A percentile compares a stretch with the other conserved stretches of the same genome.
Evolutionary conservation across 2,113 vertebrate species (phyloP).

Genomic region (Neopipo cinnamomea): DNA sequence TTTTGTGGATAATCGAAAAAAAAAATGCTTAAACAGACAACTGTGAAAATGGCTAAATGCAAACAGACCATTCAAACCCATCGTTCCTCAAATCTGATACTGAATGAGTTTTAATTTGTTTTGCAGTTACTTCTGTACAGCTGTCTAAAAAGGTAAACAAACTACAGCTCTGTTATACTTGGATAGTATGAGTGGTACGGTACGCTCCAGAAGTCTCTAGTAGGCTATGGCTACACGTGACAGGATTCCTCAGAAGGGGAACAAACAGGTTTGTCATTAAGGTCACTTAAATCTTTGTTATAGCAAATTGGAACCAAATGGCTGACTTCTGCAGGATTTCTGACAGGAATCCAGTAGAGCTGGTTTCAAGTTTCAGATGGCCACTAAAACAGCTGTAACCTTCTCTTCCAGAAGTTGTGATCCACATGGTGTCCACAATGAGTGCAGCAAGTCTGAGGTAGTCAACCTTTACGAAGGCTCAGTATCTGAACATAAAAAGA

Average conservation of each 20-base stretch:
- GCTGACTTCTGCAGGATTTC: slow-evolving; percentile 81
- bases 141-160: slow-evolving; percentile 76
- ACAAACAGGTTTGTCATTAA: slow-evolving; percentile 83
- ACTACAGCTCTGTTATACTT: slow-evolving; percentile 79
- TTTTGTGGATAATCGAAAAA: slow-evolving; percentile 25
- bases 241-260: slow-evolving; percentile 77
- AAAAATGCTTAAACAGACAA: slow-evolving; percentile 43
- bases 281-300: slow-evolving; percentile 94
- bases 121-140: slow-evolving; percentile 64
- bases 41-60: slow-evolving; percentile 59
- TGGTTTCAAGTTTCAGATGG: slow-evolving; percentile 82
- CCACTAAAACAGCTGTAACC: slow-evolving; percentile 78
- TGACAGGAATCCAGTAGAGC: slow-evolving; percentile 79
- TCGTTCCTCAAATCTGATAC: slow-evolving; percentile 23
- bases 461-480: slow-evolving; percentile 85
- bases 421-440: slow-evolving; percentile 85
- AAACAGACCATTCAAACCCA: slow-evolving; percentile 46
- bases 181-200: slow-evolving; percentile 61
- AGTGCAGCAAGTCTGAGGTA: slow-evolving; percentile 88
- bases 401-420: slow-evolving; percentile 83
- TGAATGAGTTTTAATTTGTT: slow-evolving; percentile 57
- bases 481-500: slow-evolving; percentile 83
- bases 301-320: slow-evolving; percentile 82
- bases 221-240: slow-evolving; percentile 75
- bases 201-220: slow-evolving; percentile 74